Conservation (phyloP, 2,888 invertebrate species). For the Microctonus aethiopoides region DNA sequence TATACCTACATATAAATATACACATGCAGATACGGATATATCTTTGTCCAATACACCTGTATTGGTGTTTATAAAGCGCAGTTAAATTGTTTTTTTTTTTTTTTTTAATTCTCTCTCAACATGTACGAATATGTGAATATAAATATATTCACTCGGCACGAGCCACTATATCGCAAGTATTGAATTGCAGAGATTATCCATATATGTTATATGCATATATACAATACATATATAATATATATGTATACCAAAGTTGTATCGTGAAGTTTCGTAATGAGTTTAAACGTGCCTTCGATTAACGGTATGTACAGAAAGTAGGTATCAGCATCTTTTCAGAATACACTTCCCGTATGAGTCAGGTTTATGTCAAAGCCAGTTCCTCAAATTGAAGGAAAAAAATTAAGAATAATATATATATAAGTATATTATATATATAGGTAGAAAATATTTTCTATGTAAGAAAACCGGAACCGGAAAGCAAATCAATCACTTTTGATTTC, state of each 20-base stretch:
- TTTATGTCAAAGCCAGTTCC: slow-evolving; percentile 30
- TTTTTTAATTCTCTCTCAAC: background rate
- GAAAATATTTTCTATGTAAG: background rate
- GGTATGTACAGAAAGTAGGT: slow-evolving; percentile 52
- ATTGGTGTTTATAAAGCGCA: background rate
- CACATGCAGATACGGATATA: background rate
- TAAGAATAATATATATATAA: too few species aligned
- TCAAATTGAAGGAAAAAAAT: background rate
- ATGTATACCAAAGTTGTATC: background rate
- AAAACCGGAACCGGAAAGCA: slow-evolving; percentile 1
- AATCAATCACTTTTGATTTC: background rate
- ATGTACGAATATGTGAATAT: background rate
- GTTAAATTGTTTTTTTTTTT: background rate
- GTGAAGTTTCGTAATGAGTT: slow-evolving; percentile 19
- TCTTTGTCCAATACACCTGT: background rate
- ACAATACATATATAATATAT: too few species aligned
- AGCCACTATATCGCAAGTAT: background rate
- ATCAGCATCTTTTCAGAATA: slow-evolving; percentile 41
- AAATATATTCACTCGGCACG: slow-evolving; percentile 10
- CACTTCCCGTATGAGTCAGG: slow-evolving; percentile 34
- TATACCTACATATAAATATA: too few species aligned
- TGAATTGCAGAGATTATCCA: slow-evolving; percentile 1
- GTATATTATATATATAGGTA: too few species aligned
- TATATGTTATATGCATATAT: too few species aligned
- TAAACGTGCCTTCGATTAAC: slow-evolving; percentile 30